Conservation (phyloP, 2,113 vertebrate species). For the Galbula dea region DNA sequence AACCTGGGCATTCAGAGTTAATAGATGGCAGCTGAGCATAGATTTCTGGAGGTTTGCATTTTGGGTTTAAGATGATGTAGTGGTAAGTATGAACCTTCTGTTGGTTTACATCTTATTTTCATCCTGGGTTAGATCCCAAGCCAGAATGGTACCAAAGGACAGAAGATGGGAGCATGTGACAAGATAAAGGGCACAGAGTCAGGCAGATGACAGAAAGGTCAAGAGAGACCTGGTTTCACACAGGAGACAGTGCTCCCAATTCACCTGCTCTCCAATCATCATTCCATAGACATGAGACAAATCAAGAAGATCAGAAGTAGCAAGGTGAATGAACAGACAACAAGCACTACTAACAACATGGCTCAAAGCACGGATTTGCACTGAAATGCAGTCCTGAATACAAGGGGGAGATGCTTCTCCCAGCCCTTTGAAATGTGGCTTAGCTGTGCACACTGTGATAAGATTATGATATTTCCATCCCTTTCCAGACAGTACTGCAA, state of each 20-base stretch:
- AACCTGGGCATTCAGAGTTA: background rate
- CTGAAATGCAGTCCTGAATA: background rate
- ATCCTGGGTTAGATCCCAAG: background rate
- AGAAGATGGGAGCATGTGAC: background rate
- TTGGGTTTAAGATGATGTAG: background rate
- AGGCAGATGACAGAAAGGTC: background rate
- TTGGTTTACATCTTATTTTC: background rate
- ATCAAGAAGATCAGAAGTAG: background rate
- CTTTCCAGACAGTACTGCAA: background rate
- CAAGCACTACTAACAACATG: background rate
- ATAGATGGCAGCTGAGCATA: background rate
- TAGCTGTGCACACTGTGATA: background rate
- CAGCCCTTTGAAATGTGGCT: background rate
- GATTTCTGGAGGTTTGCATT: background rate
- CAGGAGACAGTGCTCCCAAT: background rate
- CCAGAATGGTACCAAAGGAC: background rate
- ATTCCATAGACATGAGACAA: background rate
- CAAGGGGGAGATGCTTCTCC: background rate
- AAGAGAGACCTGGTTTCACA: background rate
- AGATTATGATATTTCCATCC: background rate
- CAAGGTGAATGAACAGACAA: background rate
- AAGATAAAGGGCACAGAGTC: background rate
- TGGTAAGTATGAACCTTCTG: background rate
- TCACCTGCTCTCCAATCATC: background rate
- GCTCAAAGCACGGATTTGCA: background rate